Evolutionary conservation across 1,140 invertebrate genomes (phyloP).

Genomic region (Parapsyche elsis): DNA sequence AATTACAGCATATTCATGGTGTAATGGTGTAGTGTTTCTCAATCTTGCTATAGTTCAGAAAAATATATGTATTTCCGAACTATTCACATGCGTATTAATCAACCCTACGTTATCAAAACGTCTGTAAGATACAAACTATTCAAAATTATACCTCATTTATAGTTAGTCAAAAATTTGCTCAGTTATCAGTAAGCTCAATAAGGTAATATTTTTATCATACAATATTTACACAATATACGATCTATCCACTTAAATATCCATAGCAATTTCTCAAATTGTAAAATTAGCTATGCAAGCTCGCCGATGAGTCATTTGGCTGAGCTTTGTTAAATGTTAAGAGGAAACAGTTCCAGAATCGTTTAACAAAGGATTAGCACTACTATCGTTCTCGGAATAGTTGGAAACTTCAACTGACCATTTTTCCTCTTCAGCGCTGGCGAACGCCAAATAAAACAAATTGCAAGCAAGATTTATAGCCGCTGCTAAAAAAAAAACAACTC

Average conservation of each 20-base stretch:
- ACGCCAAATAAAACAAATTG: constrained; percentile 84
- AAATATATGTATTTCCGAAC: too few relatives aligned
- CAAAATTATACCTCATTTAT: too few relatives aligned
- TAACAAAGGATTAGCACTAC: constrained; percentile 36
- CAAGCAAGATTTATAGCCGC: constrained; percentile 81
- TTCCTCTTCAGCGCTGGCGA: constrained; percentile 86
- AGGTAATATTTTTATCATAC: too few relatives aligned
- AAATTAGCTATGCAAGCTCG: constrained; percentile 53
- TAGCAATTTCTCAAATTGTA: constrained; percentile 46
- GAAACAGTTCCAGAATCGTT: constrained; percentile 27
- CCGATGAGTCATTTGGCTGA: constrained; percentile 32
- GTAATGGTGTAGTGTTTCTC: too few relatives aligned
- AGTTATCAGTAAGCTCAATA: too few relatives aligned
- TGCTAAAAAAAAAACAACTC: constrained; percentile 87
- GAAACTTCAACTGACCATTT: constrained; percentile 70
- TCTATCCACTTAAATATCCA: neutral
- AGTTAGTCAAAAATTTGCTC: too few relatives aligned
- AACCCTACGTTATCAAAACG: too few relatives aligned
- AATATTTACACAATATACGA: neutral
- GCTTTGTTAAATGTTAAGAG: constrained; percentile 48
- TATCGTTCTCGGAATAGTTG: neutral
- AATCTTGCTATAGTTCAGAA: too few relatives aligned
- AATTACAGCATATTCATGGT: too few relatives aligned
- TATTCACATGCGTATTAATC: too few relatives aligned
- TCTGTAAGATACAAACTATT: too few relatives aligned